These are phyloP conservation scores for Sericinus montela DNA, from an alignment of 2,888 invertebrate genomes.

Conservation along the genomic window DNA sequence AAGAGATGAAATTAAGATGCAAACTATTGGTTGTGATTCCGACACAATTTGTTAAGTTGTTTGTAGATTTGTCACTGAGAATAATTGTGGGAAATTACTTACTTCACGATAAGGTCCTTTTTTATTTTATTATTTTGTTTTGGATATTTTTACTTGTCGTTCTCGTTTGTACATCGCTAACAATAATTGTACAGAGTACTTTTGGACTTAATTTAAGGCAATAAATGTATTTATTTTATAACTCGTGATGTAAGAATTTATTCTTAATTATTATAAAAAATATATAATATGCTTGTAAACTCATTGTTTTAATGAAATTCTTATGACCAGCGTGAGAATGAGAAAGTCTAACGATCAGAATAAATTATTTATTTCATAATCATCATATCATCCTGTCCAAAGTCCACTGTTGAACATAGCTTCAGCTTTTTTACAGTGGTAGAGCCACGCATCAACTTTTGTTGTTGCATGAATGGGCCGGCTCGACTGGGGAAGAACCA, in stretches of 20 bases:
- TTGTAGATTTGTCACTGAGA: slow-evolving; percentile 65
- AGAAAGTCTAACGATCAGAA: too few relatives aligned
- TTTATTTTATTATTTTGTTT: slow-evolving; percentile 52
- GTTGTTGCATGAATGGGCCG: too few relatives aligned
- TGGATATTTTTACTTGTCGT: slow-evolving; percentile 70
- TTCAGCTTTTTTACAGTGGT: too few relatives aligned
- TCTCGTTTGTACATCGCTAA: slow-evolving; percentile 79
- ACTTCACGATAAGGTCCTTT: slow-evolving; percentile 64
- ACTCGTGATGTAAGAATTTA: slow-evolving; percentile 80
- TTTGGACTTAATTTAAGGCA: slow-evolving; percentile 80
- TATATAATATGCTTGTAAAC: slow-evolving; percentile 78
- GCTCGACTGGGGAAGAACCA: too few relatives aligned
- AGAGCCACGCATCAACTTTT: too few relatives aligned
- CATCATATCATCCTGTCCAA: too few relatives aligned
- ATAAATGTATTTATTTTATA: slow-evolving; percentile 80
- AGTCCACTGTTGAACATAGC: too few relatives aligned
- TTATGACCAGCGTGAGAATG: too few relatives aligned
- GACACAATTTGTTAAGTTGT: slow-evolving; percentile 79
- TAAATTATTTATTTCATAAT: too few relatives aligned
- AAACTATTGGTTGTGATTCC: slow-evolving; percentile 79
- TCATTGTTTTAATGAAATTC: slow-evolving; percentile 56
- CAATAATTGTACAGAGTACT: slow-evolving; percentile 79
- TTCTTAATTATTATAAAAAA: slow-evolving; percentile 79
- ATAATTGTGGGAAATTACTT: slow-evolving; percentile 58
- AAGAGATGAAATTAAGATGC: slow-evolving; percentile 76